Conservation (phyloP, 2,888 invertebrate genomes). For the Adelognathus sp. region DNA sequence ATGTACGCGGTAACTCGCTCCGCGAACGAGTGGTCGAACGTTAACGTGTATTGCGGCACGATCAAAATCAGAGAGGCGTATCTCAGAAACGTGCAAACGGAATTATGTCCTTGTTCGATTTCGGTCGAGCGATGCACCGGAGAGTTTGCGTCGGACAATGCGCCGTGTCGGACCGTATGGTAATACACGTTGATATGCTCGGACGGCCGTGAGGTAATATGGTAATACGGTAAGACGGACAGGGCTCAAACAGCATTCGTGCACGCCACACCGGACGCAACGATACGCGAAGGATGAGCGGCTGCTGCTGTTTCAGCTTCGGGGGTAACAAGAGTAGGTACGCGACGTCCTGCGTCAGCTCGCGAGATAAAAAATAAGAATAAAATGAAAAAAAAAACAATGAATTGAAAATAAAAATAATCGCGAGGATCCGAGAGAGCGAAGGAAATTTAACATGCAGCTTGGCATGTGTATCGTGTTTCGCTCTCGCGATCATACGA, state of each 20-base stretch:
- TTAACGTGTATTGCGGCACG: too few species aligned
- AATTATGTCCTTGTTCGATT: too few species aligned
- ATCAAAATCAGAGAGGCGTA: too few species aligned
- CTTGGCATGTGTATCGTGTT: conserved; percentile 43
- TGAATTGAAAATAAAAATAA: background rate
- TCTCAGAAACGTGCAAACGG: too few species aligned
- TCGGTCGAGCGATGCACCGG: too few species aligned
- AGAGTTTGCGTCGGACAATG: conserved; percentile 52
- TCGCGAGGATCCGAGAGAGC: conserved; percentile 29
- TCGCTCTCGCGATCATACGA: conserved; percentile 24
- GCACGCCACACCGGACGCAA: conserved; percentile 30
- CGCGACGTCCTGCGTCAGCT: conserved; percentile 44
- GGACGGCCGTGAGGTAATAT: conserved; percentile 62
- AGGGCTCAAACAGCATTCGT: conserved; percentile 53
- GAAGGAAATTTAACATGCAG: conserved; percentile 13
- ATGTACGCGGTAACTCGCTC: background rate
- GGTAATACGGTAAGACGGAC: conserved; percentile 63
- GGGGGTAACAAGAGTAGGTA: conserved; percentile 56
- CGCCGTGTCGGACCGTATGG: conserved; percentile 44
- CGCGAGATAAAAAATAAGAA: conserved; percentile 17
- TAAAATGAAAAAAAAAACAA: conserved; percentile 30
- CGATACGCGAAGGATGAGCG: conserved; percentile 12
- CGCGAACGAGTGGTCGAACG: too few species aligned
- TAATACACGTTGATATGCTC: conserved; percentile 59
- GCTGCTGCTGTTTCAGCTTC: conserved; percentile 16